Evolutionary conservation across 2,113 vertebrate genomes (phyloP).

Genomic region (Mesocricetus auratus): DNA sequence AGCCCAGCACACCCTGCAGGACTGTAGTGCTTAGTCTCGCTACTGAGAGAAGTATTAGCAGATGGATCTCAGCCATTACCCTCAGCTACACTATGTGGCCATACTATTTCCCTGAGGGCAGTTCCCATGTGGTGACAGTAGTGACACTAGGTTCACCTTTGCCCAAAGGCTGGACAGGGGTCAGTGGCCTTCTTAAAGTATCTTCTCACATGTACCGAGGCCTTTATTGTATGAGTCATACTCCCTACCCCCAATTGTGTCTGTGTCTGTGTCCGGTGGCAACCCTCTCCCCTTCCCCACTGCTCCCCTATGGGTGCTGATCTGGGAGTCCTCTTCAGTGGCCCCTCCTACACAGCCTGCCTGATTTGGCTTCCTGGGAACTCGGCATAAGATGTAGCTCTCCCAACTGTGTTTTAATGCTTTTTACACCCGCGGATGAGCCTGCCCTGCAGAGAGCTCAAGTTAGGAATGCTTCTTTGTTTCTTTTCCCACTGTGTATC

Average conservation of each 20-base stretch:
- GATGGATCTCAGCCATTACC: not conserved
- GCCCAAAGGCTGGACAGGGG: not conserved
- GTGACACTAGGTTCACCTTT: not conserved
- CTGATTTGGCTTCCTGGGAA: not conserved
- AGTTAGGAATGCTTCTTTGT: not conserved
- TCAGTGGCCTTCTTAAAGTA: not conserved
- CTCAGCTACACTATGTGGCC: not conserved
- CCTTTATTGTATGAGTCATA: not conserved
- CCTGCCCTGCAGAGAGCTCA: not conserved
- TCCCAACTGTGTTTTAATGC: not conserved
- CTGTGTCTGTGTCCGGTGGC: too few relatives aligned
- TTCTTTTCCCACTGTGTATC: too few relatives aligned
- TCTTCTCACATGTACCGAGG: accelerated
- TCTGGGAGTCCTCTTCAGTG: not conserved
- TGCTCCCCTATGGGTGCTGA: not conserved
- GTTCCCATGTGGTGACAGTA: not conserved
- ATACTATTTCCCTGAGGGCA: not conserved
- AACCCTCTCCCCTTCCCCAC: not conserved
- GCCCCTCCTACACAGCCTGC: not conserved
- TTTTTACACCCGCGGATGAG: not conserved
- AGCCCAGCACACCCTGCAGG: not conserved
- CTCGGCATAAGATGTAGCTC: not conserved
- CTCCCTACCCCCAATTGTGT: not conserved
- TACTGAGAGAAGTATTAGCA: not conserved
- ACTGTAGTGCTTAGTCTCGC: accelerated